Conservation (phyloP, 2,888 invertebrate genomes). For the Patella caerulea region DNA sequence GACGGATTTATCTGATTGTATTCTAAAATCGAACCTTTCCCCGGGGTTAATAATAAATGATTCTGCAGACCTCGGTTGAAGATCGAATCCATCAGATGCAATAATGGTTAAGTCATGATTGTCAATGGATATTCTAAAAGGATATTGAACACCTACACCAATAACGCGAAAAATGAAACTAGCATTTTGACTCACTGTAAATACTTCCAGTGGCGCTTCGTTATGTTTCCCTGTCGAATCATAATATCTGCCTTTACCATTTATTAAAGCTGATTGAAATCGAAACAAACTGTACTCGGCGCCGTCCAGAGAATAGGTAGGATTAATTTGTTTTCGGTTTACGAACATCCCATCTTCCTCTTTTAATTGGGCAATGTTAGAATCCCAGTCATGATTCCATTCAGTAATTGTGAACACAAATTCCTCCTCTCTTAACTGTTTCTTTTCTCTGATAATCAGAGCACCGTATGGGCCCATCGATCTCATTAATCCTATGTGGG, state of each 20-base stretch:
- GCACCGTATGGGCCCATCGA: slow-evolving; percentile 62
- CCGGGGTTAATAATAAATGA: slow-evolving; percentile 9
- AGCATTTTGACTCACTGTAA: not conserved
- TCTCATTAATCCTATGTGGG: slow-evolving; percentile 52
- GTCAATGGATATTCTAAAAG: slow-evolving; percentile 39
- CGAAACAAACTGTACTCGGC: slow-evolving; percentile 20
- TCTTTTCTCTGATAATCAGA: slow-evolving; percentile 51
- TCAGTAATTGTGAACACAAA: slow-evolving; percentile 47
- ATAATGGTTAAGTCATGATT: slow-evolving; percentile 40
- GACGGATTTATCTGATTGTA: not conserved
- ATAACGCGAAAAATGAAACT: slow-evolving; percentile 40
- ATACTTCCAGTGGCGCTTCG: not conserved
- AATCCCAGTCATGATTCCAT: slow-evolving; percentile 53
- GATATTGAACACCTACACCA: slow-evolving; percentile 35
- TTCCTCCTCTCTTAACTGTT: slow-evolving; percentile 23
- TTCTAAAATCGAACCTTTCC: slow-evolving; percentile 2
- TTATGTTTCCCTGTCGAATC: slow-evolving; percentile 9
- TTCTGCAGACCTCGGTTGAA: slow-evolving; percentile 30
- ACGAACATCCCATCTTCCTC: slow-evolving; percentile 44
- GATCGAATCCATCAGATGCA: slow-evolving; percentile 40
- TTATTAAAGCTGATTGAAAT: slow-evolving; percentile 48
- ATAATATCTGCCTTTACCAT: slow-evolving; percentile 51
- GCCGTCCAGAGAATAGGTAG: slow-evolving; percentile 21
- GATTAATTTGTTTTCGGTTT: slow-evolving; percentile 24
- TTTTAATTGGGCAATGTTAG: slow-evolving; percentile 41